Evolutionary conservation across 1,140 invertebrate species (phyloP).

Genomic region (Gryon sp.): DNA sequence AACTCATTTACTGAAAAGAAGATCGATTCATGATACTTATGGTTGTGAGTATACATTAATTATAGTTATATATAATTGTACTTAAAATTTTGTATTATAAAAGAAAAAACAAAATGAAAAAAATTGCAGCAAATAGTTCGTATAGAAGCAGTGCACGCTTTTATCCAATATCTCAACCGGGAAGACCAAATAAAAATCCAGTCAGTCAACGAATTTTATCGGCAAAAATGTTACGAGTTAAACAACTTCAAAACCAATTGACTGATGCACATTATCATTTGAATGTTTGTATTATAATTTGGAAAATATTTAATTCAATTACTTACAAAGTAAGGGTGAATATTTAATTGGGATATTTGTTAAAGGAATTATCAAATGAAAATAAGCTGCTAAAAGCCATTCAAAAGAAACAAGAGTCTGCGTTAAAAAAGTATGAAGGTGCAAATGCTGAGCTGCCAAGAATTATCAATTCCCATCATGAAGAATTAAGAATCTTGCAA

Average conservation of each 20-base stretch:
- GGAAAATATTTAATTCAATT: not conserved
- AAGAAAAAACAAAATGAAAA: not conserved
- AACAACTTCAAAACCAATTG: conserved; percentile 88
- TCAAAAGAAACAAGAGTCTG: conserved; percentile 87
- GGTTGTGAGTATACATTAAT: conserved; percentile 38
- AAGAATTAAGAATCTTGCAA: conserved; percentile 87
- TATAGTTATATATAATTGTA: no score
- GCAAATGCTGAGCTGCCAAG: conserved; percentile 87
- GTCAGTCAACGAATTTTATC: conserved; percentile 86
- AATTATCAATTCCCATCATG: conserved; percentile 86
- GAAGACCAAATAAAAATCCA: conserved; percentile 74
- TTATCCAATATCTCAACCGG: conserved; percentile 68
- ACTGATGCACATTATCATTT: conserved; percentile 88
- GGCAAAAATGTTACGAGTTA: conserved; percentile 86
- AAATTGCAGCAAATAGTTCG: conserved; percentile 70
- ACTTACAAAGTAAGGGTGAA: no score
- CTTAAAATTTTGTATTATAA: not conserved
- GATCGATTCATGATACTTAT: conserved; percentile 76
- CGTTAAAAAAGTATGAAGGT: conserved; percentile 86
- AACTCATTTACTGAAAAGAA: conserved; percentile 75
- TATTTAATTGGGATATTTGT: conserved; percentile 52
- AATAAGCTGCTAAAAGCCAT: conserved; percentile 86
- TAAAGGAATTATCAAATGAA: conserved; percentile 86
- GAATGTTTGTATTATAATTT: conserved; percentile 79
- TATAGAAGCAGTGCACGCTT: conserved; percentile 74